Evolutionary conservation across 2,113 vertebrate genomes (phyloP).

Genomic region (Oryzias javanicus): DNA sequence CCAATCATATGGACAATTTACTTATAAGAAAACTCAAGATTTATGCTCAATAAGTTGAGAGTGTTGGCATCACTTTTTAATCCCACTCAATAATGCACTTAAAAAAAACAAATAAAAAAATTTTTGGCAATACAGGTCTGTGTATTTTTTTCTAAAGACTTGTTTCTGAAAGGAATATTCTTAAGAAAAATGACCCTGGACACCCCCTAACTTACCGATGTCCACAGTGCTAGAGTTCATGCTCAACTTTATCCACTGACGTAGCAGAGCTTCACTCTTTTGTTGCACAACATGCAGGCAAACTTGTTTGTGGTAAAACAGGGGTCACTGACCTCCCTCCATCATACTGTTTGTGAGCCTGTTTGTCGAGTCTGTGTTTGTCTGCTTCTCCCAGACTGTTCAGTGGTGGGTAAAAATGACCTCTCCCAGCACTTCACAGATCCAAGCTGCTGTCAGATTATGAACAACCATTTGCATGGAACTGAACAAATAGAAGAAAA

Average conservation of each 20-base stretch:
- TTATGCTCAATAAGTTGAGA: too few relatives aligned
- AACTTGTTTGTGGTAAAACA: constrained; percentile 22
- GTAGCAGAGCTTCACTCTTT: not conserved
- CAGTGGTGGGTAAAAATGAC: constrained; percentile 38
- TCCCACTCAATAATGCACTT: too few relatives aligned
- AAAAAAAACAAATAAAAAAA: not conserved
- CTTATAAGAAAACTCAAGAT: too few relatives aligned
- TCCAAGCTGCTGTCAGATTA: constrained; percentile 42
- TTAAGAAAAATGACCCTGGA: too few relatives aligned
- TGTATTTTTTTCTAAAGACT: too few relatives aligned
- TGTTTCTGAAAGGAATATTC: too few relatives aligned
- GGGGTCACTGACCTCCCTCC: constrained; percentile 25
- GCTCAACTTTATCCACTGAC: not conserved
- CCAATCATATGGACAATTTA: too few relatives aligned
- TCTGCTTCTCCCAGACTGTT: constrained; percentile 32
- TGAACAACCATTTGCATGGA: constrained; percentile 48
- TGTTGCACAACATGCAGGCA: constrained; percentile 14
- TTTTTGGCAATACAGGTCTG: too few relatives aligned
- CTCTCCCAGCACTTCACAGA: constrained; percentile 47
- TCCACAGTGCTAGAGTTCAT: not conserved
- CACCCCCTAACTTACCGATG: not conserved
- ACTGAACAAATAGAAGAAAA: constrained; percentile 37
- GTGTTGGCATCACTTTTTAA: too few relatives aligned
- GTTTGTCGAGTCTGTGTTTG: constrained; percentile 20
- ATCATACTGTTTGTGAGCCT: constrained; percentile 18